phyloP scores from a whole-genome alignment of 2,888 invertebrate species.

The Andrena praecox region DNA sequence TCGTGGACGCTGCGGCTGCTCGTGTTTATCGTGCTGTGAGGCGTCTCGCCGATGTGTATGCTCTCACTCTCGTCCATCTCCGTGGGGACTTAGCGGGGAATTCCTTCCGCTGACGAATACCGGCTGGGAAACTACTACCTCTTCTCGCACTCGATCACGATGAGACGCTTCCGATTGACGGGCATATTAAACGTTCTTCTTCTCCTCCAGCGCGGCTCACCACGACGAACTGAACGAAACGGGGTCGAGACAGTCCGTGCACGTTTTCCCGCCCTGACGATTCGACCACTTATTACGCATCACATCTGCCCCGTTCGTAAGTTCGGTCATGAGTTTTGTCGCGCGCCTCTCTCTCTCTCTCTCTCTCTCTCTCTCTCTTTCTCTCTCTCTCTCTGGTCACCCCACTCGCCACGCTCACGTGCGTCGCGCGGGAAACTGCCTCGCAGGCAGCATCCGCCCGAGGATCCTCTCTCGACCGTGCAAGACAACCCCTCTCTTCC shows the following conservation, averaged over 20 bases:
- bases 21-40: constrained; percentile 58
- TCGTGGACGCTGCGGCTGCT: constrained; percentile 61
- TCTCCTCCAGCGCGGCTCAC: neutral
- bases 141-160: constrained; percentile 15
- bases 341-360: neutral
- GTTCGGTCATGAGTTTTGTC: constrained; percentile 30
- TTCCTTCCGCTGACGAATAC: constrained; percentile 2
- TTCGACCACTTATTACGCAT: constrained; percentile 25
- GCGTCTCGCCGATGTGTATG: constrained; percentile 66
- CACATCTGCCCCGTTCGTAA: constrained; percentile 17
- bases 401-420: constrained; percentile 50
- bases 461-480: constrained; percentile 39
- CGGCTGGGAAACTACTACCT: constrained; percentile 36
- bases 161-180: neutral
- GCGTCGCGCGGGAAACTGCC: constrained; percentile 62
- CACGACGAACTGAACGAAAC: neutral
- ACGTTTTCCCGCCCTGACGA: constrained; percentile 34
- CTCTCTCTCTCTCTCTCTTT: neutral
- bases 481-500: constrained; percentile 62
- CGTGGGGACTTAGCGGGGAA: neutral
- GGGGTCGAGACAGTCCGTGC: neutral
- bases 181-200: constrained; percentile 31
- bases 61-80: constrained; percentile 64
- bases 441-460: constrained; percentile 23
- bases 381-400: constrained; percentile 18